Base-by-base conservation (phyloP, 2,113 vertebrate genomes). In the Cyphomyrus plagiostoma region DNA sequence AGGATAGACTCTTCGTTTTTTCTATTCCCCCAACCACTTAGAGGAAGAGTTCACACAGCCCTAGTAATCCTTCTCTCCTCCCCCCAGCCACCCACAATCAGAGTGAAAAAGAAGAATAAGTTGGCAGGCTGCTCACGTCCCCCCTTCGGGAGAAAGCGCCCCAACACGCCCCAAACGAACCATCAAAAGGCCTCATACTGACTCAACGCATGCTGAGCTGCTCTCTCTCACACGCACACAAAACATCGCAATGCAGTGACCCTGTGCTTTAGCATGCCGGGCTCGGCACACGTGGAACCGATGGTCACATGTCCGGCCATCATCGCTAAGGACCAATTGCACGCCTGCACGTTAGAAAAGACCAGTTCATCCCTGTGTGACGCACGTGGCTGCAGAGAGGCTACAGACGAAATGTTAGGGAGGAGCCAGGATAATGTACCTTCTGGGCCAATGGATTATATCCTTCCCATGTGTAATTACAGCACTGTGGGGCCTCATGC, bases 401-500 rank as follows among this genome's bases (percentile, higher is more conserved):
- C 15, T 42, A 88, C 93, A 94, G 92, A 21, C 90, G 23, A 88
- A 26, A 93, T 95, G 94, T 95, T 95, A 94, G 92, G 91, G 91
- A 93, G 94, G 92, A 95, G 93, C 91, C 84, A 23, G 53, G 15
- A 9, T 3, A 91, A 53, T 90, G 92, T 95, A 93, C 85, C 85
- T 26, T 35, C 50, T 90, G 35, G 87, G 91, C 87, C 92, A 91
- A 91, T 2, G 89, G 94, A 91, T 91, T 92, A 95, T 94, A 94
- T 92, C 90, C 94, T 88, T 42, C 89, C 90, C 94, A 95, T 94
- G 93, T 93, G 95, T 96, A 96, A 97, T 96, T 96, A 96, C 96
- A 97, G 97, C 97, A 94, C 89, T n/a, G 92, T 96, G 94, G 95
- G 94, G 96, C 96, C 58, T 87, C 93, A 93, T 95, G 93, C 94